These are phyloP conservation scores for Chloropsis cyanopogon DNA, from an alignment of 2,113 vertebrate genomes.

Conservation along the genomic window DNA sequence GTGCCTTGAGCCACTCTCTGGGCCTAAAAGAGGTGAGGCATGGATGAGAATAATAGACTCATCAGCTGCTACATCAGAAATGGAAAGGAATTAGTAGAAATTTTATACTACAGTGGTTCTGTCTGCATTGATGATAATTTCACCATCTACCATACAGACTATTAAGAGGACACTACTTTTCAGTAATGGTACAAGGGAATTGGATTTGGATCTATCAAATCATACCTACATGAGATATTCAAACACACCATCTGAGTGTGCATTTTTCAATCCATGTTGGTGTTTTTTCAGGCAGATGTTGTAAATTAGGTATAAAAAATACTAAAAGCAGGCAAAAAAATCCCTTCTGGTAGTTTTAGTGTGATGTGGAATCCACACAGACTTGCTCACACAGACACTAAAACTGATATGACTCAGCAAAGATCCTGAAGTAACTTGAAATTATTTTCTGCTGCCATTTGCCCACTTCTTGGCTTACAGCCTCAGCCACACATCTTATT, in stretches of 20 bases:
- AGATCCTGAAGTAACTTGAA: slow-evolving; percentile 36
- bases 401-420: slow-evolving; percentile 59
- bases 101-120: not conserved
- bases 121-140: not conserved
- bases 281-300: slow-evolving; percentile 58
- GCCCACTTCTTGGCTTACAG: slow-evolving; percentile 33
- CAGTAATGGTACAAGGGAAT: not conserved
- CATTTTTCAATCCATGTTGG: slow-evolving; percentile 50
- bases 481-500: not conserved
- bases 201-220: slow-evolving; percentile 53
- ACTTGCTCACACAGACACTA: slow-evolving; percentile 31
- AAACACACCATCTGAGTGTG: slow-evolving; percentile 37
- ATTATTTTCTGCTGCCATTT: slow-evolving; percentile 21
- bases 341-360: slow-evolving; percentile 1
- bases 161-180: not conserved
- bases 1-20: not conserved
- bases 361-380: slow-evolving; percentile 46
- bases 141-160: not conserved
- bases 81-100: not conserved
- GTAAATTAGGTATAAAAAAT: slow-evolving; percentile 63
- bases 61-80: not conserved
- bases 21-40: not conserved
- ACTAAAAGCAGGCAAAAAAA: slow-evolving; percentile 47
- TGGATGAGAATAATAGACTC: not conserved
- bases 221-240: slow-evolving; percentile 14